Evolutionary conservation across 2,113 vertebrate genomes (phyloP), one percentile per base, ranked within the genome.

Genomic region (Boulengeromyrus knoepffleri): DNA sequence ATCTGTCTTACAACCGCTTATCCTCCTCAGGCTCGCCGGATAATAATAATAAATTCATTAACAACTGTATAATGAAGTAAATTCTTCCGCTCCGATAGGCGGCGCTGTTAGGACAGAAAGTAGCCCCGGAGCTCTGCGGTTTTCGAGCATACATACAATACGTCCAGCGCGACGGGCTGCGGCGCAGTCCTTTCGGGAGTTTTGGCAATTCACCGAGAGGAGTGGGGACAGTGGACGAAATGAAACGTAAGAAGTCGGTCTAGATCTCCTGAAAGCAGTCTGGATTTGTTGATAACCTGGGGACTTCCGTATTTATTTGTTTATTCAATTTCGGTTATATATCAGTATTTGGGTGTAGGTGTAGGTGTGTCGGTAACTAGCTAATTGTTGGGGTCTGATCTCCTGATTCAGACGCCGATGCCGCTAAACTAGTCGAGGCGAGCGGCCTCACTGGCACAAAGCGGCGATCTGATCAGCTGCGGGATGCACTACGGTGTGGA

Each of bases 21-120:
- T 3, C 2, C 36, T 42, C 4, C 36, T 80, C 36, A 1, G 62
- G 62, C 3, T 70, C 62, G 62, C 27, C 9, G 62, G 62, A 70
- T 70, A 70, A 31, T 70, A 70, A 31, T 70, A 74, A 80, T 39
- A 42, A 42, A 42, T 80, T 39, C 2, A 80, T 17, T 39, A 42
- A 39, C 17, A 36, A 19, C 5, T 31, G 9, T 2, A 36, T 77
- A 42, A 80, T 80, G 8, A 42, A 80, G 31, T n/a, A 74, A 49
- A 39, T 62, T 49, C 84, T 86, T 90, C 89, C 89, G 27, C 31
- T 88, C 62, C 89, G 17, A 66, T 46, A 90, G 86, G 85, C 31
- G 89, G 89, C 85, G 85, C 85, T 80, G 62, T 39, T 58, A 21
- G 21, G 39, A 21, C 46, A 62, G 7, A 53, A 39, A 47, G 84